Base-by-base conservation (phyloP, 2,888 invertebrate genomes). In the Kryphioiulus occultus region DNA sequence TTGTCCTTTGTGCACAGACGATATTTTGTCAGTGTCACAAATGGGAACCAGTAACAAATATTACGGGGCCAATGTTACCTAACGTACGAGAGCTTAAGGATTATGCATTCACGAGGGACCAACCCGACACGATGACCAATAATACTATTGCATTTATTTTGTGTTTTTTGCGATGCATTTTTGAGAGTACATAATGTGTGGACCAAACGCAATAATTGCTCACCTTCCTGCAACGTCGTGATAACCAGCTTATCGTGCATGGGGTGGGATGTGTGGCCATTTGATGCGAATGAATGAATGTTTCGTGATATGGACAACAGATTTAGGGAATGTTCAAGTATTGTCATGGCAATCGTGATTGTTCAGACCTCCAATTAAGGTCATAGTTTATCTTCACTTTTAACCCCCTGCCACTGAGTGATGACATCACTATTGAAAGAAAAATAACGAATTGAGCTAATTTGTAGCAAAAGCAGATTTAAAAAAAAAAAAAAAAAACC, bases 131-230 rank as follows among this genome's bases (percentile, higher is more conserved):
- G 3, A 68, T 68, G 68, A 68, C 68, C 68, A 68, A 68, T 68
- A 26, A 26, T 68, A 26, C n/a, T n/a, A n/a, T n/a, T n/a, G n/a
- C n/a, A n/a, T 26, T 68, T 68, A 26, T 53, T 53, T 53, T n/a
- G 53, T 53, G n/a, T 53, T 53, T 53, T n/a, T 53, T 53, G 3
- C 19, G n/a, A 53, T n/a, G n/a, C 12, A 9, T 68, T 26, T 68
- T 26, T 12, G 10, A 68, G 26, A 9, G 5, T 12, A 68, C 7
- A 26, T 26, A 68, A 68, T 68, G 22, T 68, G 22, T 26, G 68
- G 26, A 68, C 68, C 68, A 68, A 53, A 68, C 1, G 68, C 68
- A 68, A 68, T 68, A 68, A 68, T 68, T 26, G 68, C 68, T 68
- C 68, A 68, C 26, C 26, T 12, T n/a, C n/a, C n/a, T 68, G 68